Evolutionary conservation across 2,113 vertebrate genomes (phyloP).

Genomic region (Eptesicus fuscus): DNA sequence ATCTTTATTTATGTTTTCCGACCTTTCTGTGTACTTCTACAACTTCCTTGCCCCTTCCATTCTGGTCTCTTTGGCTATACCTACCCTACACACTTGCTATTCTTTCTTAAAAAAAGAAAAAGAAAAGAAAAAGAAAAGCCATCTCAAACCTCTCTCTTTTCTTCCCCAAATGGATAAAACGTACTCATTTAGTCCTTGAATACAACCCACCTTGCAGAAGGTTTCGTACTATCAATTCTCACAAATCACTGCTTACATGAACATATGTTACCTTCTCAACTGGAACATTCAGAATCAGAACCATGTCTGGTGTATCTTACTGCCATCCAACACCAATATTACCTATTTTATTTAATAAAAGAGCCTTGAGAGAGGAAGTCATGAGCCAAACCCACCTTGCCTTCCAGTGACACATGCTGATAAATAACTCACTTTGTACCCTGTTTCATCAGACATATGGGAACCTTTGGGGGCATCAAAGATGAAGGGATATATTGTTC

Average conservation of each 20-base stretch:
- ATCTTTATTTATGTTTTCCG: background rate
- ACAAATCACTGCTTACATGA: background rate
- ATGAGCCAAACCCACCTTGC: background rate
- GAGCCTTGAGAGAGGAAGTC: background rate
- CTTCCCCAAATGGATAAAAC: background rate
- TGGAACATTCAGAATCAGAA: background rate
- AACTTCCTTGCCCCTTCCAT: background rate
- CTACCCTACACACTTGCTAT: background rate
- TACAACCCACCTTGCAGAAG: background rate
- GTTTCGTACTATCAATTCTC: background rate
- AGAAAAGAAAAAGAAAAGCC: background rate
- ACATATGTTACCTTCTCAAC: background rate
- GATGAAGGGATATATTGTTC: background rate
- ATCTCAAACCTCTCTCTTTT: background rate
- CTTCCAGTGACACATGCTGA: background rate
- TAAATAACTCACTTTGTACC: background rate
- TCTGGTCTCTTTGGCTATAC: background rate
- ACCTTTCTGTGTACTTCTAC: rapidly evolving
- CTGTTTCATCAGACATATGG: background rate
- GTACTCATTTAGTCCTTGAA: background rate
- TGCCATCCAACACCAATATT: background rate
- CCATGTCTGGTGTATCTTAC: background rate
- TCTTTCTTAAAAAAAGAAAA: background rate
- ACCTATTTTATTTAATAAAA: background rate
- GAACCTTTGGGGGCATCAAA: background rate